These are phyloP conservation scores for Zygothrica quintamaculata DNA, from an alignment of 2,888 invertebrate genomes.

Conservation along the genomic window DNA sequence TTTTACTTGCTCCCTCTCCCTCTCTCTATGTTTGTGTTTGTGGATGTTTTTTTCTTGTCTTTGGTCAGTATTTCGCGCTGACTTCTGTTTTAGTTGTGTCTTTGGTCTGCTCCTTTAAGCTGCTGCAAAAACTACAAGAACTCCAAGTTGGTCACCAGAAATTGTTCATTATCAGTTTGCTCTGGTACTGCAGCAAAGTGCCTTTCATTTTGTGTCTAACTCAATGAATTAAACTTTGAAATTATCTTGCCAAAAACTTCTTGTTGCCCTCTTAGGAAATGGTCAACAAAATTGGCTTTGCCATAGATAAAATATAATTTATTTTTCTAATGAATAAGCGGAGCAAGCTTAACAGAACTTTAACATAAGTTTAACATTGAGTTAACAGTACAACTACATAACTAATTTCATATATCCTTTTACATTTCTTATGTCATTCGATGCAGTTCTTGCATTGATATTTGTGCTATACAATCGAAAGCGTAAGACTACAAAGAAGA, in stretches of 20 bases:
- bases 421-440: too few species aligned
- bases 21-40: background rate
- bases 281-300: conserved; percentile 14
- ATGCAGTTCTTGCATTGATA: conserved; percentile 94
- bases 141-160: conserved; percentile 45
- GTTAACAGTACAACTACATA: too few species aligned
- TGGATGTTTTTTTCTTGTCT: background rate
- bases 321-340: too few species aligned
- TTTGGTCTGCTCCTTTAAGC: conserved; percentile 14
- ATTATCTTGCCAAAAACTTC: conserved; percentile 42
- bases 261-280: conserved; percentile 24
- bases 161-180: conserved; percentile 53
- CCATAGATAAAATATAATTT: too few species aligned
- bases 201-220: conserved; percentile 30
- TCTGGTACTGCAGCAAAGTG: conserved; percentile 28
- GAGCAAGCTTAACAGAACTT: too few species aligned
- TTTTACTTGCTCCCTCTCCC: background rate
- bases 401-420: background rate
- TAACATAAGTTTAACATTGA: background rate
- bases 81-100: too few species aligned
- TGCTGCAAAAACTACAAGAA: conserved; percentile 41
- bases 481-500: conserved; percentile 89
- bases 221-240: conserved; percentile 53
- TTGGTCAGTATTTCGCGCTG: background rate
- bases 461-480: conserved; percentile 98